phyloP scores from a whole-genome alignment of 2,797 vertebrate species.

The Spinibarbus caldwelli region DNA sequence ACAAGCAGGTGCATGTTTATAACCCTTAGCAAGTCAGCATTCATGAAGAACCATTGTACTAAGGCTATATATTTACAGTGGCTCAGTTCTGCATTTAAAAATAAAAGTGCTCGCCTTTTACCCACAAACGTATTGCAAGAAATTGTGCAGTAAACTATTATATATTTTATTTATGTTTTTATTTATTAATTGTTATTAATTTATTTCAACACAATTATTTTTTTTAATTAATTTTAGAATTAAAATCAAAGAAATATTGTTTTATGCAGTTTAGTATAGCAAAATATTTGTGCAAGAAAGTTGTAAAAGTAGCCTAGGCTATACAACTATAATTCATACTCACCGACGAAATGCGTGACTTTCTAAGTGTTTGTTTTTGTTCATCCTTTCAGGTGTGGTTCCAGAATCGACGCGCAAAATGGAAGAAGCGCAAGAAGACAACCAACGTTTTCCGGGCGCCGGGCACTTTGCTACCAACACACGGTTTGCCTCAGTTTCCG shows the following conservation, averaged over 20 bases:
- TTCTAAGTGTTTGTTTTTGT: constrained; percentile 5
- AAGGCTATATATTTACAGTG: background rate
- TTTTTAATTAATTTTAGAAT: background rate
- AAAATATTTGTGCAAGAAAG: background rate
- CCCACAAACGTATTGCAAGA: background rate
- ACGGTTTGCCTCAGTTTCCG: constrained; percentile 90
- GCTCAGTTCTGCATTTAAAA: background rate
- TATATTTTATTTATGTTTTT: background rate
- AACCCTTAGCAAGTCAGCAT: background rate
- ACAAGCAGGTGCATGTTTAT: background rate
- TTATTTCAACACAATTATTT: background rate
- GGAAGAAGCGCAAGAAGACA: constrained; percentile 99
- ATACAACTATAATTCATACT: background rate
- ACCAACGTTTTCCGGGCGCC: constrained; percentile 96
- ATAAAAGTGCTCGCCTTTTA: background rate
- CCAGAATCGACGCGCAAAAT: constrained; percentile 96
- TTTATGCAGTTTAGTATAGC: background rate
- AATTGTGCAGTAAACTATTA: background rate
- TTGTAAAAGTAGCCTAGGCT: background rate
- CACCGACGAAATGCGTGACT: background rate
- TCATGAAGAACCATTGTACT: background rate
- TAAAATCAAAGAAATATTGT: background rate
- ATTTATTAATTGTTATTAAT: background rate
- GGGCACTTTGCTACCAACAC: constrained; percentile 91
- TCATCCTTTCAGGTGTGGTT: constrained; percentile 89